A percentile compares a stretch with the other conserved stretches of the same genome.
phyloP scores from a whole-genome alignment of 2,888 invertebrate genomes.

The Ganaspis brasiliensis region DNA sequence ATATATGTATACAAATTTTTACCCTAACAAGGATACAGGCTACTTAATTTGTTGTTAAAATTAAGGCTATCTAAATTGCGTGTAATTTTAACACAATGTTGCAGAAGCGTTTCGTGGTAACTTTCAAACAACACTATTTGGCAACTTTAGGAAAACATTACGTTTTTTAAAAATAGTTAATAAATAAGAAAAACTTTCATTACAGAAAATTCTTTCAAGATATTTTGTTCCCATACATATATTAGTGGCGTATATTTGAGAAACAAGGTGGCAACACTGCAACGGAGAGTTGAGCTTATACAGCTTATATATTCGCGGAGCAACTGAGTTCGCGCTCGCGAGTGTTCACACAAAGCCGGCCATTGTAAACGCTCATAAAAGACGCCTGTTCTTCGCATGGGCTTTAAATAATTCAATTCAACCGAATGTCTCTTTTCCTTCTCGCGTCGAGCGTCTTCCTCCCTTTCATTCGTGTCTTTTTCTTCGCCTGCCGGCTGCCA shows the following conservation, averaged over 20 bases:
- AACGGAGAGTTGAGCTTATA: constrained; percentile 21
- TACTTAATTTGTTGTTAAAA: no score
- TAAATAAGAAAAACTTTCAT: no score
- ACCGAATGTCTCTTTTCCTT: constrained; percentile 71
- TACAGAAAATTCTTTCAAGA: neutral
- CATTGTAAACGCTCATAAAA: constrained; percentile 78
- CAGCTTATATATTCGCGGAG: constrained; percentile 71
- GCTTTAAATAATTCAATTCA: constrained; percentile 79
- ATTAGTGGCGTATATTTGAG: constrained; percentile 19
- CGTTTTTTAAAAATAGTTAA: no score
- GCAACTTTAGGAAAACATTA: no score
- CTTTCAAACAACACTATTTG: no score
- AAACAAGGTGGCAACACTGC: constrained; percentile 43
- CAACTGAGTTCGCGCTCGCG: constrained; percentile 61
- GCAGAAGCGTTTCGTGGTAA: no score
- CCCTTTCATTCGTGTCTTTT: constrained; percentile 60
- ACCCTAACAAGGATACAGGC: no score
- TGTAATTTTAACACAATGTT: no score
- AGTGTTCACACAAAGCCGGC: constrained; percentile 71
- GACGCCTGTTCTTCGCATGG: constrained; percentile 74
- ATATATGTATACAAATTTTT: constrained; percentile 61
- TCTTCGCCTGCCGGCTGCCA: constrained; percentile 55
- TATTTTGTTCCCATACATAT: constrained; percentile 1
- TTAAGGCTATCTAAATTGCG: no score
- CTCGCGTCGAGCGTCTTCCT: constrained; percentile 55